Conservation (phyloP, 2,797 vertebrate genomes). For the Tauraco hartlaubi region DNA sequence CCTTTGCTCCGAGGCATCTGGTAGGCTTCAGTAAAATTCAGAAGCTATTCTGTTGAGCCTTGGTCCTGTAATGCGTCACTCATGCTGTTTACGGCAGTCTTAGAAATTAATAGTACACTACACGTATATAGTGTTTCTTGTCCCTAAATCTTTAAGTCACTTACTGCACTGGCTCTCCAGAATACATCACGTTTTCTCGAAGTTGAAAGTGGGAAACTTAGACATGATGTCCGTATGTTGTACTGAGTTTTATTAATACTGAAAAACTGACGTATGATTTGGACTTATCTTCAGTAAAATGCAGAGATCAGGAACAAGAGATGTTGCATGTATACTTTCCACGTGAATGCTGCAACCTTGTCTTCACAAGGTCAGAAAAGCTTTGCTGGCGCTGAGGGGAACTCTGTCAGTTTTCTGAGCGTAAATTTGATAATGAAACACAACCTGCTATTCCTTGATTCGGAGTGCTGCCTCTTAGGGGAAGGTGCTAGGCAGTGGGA, state of each 20-base stretch:
- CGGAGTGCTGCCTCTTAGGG: background rate
- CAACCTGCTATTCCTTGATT: background rate
- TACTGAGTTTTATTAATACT: background rate
- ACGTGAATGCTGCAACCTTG: background rate
- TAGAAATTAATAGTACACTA: background rate
- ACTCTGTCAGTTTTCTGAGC: background rate
- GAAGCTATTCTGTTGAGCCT: background rate
- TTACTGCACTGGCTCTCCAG: background rate
- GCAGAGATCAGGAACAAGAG: background rate
- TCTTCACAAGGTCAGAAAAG: background rate
- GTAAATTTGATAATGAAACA: background rate
- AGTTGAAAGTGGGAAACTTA: background rate
- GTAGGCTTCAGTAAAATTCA: background rate
- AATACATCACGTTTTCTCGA: background rate
- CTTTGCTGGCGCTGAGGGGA: background rate
- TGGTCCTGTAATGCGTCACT: background rate
- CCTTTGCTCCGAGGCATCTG: background rate
- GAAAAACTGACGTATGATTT: background rate
- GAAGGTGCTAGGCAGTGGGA: background rate
- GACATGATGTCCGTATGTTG: background rate
- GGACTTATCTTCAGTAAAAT: background rate
- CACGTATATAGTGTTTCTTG: background rate
- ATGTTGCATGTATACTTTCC: background rate
- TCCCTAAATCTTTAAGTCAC: background rate
- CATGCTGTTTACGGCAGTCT: background rate